Base-by-base conservation (phyloP, 2,113 vertebrate species). In the Saccopteryx leptura region DNA sequence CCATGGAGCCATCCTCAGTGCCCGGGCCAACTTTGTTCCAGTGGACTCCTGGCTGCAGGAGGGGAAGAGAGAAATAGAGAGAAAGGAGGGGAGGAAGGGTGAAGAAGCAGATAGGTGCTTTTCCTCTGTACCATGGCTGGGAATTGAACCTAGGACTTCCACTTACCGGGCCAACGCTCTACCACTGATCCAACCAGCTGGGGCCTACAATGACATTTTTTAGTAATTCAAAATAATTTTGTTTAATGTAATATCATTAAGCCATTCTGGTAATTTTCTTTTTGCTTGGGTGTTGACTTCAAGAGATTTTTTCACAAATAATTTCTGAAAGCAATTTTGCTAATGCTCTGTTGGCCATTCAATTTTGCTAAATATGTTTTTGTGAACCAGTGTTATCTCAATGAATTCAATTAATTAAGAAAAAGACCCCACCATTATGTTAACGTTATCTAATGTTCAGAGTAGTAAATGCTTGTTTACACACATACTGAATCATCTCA, bases 241-340 rank as follows among this genome's bases (percentile, higher is more conserved):
- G 15, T 58, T 54, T 48, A 4, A 33, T 52, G 72, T 72, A 91
- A 4, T 7, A 61, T 76, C 23, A 61, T 82, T 50, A 82, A 28
- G 13, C 1, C 54, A 65, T 50, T 3, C 50, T 63, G 17, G 52
- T 52, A 71, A 39, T 85, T 18, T 69, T 93, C 1, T 17, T 92
- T 81, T 96, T 86, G 12, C 28, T 78, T 94, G 13, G 23, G 21
- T 28, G 8, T 23, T 95, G 66, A 69, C 66, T 84, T 83, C 21
- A 91, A 18, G 90, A 81, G 39, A 69, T 65, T 95, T 90, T 24
- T 71, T 96, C 54, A 78, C 6, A 94, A 69, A 74, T 75, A 50
- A 66, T 69, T 95, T 83, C 68, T 83, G 26, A 91, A 69, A 84
- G 21, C 31, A 79, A 17, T 91, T 81, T 81, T 90, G 17, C 4